Percentiles rank a stretch among this genome's conserved stretches.
Conservation (phyloP, 2,888 invertebrate genomes). For the Drosophila sordidula region DNA sequence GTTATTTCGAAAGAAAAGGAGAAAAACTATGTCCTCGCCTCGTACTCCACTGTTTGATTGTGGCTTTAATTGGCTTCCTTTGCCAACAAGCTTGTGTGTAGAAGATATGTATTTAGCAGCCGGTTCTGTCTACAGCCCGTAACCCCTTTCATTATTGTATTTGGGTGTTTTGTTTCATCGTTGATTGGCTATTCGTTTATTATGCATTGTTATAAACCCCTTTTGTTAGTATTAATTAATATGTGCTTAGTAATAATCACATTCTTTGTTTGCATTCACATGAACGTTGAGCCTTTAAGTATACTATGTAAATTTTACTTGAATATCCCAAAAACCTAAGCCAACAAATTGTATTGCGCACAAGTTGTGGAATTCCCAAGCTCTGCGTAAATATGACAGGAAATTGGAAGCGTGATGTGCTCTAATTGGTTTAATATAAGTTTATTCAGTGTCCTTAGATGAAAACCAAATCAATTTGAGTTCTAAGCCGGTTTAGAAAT, state of each 20-base stretch:
- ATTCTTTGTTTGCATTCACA: conserved; percentile 8
- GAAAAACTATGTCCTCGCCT: too few species aligned
- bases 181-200: conserved; percentile 2
- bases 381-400: conserved; percentile 5
- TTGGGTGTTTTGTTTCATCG: background rate
- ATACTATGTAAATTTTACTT: background rate
- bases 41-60: too few species aligned
- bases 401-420: conserved; percentile 1
- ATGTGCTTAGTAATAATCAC: conserved; percentile 18
- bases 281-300: conserved; percentile 2
- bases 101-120: too few species aligned
- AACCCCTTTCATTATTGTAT: conserved; percentile 18
- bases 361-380: conserved; percentile 1
- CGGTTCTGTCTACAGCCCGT: background rate
- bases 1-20: too few species aligned
- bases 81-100: too few species aligned
- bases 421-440: conserved; percentile 13
- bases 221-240: conserved; percentile 19
- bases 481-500: background rate
- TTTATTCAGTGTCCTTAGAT: background rate
- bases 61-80: too few species aligned
- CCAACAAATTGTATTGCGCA: background rate
- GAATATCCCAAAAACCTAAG: conserved; percentile 3
- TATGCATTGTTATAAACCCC: conserved; percentile 8
- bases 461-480: conserved; percentile 1